Base-by-base conservation (phyloP, 2,888 invertebrate genomes). In the Acronicta alni region DNA sequence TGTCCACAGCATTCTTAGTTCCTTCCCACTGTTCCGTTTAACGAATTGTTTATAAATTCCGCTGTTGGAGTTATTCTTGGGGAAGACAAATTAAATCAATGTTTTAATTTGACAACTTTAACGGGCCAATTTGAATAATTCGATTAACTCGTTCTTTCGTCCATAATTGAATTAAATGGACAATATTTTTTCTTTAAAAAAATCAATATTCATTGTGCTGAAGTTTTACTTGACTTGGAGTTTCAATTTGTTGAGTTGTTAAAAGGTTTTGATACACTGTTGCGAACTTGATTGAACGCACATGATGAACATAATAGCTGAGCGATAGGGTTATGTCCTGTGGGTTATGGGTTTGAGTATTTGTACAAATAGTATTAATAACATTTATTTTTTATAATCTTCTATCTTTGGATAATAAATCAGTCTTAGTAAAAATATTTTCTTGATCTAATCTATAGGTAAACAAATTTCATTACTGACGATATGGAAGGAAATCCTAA, bases 111-210 rank as follows among this genome's bases (percentile, higher is more conserved):
- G 82, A 84, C 73, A 82, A 87, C 81, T 89, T 79, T 78, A 84
- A 86, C 83, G 80, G 80, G 85, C 79, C 84, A 85, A 90, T 90
- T 85, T 88, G 84, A 88, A 87, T 90, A 90, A 91, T 86, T 83
- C 82, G 85, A 88, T 91, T 85, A 85, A 80, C 70, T 78, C 73
- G 74, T 83, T 85, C 85, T 84, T 88, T 87, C 83, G 78, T 72
- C 79, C 62, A 73, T 83, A 82, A 84, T 79, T 74, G 68, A 86
- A 83, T 88, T 86, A 83, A 82, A 80, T 75, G 68, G 72, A 67
- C 67, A 66, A 74, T n/a, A n/a, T n/a, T 78, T 83, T 84, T 85
- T 81, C 82, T 80, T 81, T 77, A 82, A 85, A 82, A 85, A 84
- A 76, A 83, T 81, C 82, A 84, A 85, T 86, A 85, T 88, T 88